Base-by-base conservation (phyloP, 2,113 vertebrate genomes). In the Craseonycteris thonglongyai region DNA sequence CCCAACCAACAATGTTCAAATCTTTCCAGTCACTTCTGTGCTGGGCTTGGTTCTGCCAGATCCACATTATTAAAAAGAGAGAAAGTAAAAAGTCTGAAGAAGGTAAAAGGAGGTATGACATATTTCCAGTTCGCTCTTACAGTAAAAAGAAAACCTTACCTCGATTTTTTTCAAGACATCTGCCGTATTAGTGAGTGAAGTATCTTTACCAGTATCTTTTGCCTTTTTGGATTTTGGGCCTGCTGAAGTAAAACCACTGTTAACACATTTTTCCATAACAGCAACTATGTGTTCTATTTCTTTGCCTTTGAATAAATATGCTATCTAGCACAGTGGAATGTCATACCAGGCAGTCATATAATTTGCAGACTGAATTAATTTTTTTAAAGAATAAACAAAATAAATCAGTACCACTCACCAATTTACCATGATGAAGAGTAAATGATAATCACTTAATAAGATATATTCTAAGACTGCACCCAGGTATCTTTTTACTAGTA, bases 131-230 rank as follows among this genome's bases (percentile, higher is more conserved):
- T 79, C 15, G 69, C 2, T 69, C 30, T n/a, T 40, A 56, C 0
- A 84, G 6, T 16, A 65, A 88, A 33, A 94, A 80, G 61, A 87
- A 94, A 90, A 85, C 3, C 84, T 93, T 92, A 97, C 97, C 97
- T 97, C 97, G 4, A 97, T 96, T 95, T 91, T 97, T 91, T 97
- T 96, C 93, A 97, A 63, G 47, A 97, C 95, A 76, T 97, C 97
- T 65, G 82, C 63, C 92, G 92, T 81, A 76, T 84, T 93, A 84
- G 72, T 33, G 72, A 96, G 45, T 28, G 93, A 85, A 72, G 84
- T 2, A 5, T 35, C 96, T 93, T 76, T 95, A 80, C 38, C 42
- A 35, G 84, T 28, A 19, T 66, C 58, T 75, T 92, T 86, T 16
- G 54, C 51, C 35, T 65, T 92, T 89, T 76, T 88, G 51, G 88